Base-by-base conservation (phyloP, 2,113 vertebrate genomes). In the Hepsetus odoe region DNA sequence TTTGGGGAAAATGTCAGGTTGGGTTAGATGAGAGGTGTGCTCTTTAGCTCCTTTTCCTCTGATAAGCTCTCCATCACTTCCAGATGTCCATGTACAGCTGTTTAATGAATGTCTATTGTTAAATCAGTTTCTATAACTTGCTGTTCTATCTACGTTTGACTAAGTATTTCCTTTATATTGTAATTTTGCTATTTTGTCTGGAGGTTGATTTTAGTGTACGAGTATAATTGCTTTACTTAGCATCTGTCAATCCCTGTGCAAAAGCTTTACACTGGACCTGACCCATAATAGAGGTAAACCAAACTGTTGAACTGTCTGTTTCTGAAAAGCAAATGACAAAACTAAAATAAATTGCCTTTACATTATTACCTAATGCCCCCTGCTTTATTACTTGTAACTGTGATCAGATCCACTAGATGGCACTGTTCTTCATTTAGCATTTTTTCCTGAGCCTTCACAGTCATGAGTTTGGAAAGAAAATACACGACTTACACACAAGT, bases 201-300 rank as follows among this genome's bases (percentile, higher is more conserved):
- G 30, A 18, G 5, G n/a, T 51, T 51, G 20, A 13, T 2, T 65
- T 62, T 32, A 22, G 20, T 14, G 4, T 33, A 1, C 32, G 58
- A 61, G 28, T 5, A 32, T 16, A 61, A 14, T 6, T 28, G 56
- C 53, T 28, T 14, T 59, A 11, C 2, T 9, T 33, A 2, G 6
- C 18, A 22, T 65, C 32, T 35, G 26, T 64, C 20, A 20, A 20
- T 18, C 22, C 9, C n/a, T 74, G 26, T 74, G 44, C 24, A 72
- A 40, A 69, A n/a, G 46, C 66, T 72, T 81, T 46, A 44, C 51
- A 73, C 28, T 77, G 38, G 38, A 49, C 72, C 51, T 53, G 16
- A 38, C 32, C 33, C 32, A 9, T 20, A 40, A 16, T 18, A 49
- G 55, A 59, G 12, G 20, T 72, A 40, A 18, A 38, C 24, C 16